Evolutionary conservation across 2,888 invertebrate genomes (phyloP).

Genomic region (Sympetrum striolatum): DNA sequence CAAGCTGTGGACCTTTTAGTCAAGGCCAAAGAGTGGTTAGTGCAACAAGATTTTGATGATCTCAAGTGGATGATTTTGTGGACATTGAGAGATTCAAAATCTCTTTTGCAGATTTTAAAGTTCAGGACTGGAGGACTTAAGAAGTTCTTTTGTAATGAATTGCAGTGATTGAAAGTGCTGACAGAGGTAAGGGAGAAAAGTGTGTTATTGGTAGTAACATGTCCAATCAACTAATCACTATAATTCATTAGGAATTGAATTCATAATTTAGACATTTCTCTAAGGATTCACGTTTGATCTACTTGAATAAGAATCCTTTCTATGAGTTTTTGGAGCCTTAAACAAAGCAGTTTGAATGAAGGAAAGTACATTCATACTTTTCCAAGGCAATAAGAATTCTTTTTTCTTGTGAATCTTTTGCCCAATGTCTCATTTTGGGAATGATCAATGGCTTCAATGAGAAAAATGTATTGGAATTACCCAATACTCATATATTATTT

Average conservation of each 20-base stretch:
- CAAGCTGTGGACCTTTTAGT: constrained; percentile 14
- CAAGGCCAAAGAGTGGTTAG: constrained; percentile 41
- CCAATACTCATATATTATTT: neutral
- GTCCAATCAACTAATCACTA: constrained; percentile 2
- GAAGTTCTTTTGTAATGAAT: neutral
- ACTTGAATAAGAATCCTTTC: neutral
- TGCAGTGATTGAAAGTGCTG: neutral
- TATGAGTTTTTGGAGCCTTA: neutral
- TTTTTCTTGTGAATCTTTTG: neutral
- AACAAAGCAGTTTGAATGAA: neutral
- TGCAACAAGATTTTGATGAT: constrained; percentile 41
- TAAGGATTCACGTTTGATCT: neutral
- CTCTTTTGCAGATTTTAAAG: neutral
- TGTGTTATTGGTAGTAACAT: neutral
- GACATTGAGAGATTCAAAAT: constrained; percentile 11
- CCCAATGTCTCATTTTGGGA: neutral
- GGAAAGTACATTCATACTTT: neutral
- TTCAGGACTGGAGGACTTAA: neutral
- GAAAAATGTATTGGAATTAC: neutral
- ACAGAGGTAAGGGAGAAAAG: neutral
- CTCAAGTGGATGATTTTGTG: neutral
- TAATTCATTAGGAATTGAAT: constrained; percentile 6
- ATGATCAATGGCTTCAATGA: neutral
- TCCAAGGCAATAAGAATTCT: neutral
- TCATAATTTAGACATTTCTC: neutral